Base-by-base conservation (phyloP, 1,140 invertebrate species). In the Hylaeus volcanicus region DNA sequence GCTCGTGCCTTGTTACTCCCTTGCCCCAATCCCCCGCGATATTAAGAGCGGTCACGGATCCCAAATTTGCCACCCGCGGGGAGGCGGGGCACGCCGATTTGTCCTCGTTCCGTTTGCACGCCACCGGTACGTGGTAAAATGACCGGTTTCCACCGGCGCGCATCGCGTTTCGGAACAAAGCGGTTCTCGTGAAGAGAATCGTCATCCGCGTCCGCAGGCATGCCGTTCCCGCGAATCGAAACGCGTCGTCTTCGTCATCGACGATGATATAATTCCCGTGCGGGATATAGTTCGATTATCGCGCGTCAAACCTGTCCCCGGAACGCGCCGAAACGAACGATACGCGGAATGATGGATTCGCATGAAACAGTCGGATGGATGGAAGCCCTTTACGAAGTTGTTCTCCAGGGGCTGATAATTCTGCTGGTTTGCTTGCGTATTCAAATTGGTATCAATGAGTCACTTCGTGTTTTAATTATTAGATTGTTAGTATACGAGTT, bases 31-130 rank as follows among this genome's bases (percentile, higher is more conserved):
- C 65, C 51, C 72, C 58, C 58, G 74, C 65, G 60, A 82, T 87
- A 88, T 88, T 86, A 88, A 83, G 73, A 88, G 76, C 80, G 84
- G 78, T 86, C 86, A 86, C 85, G 74, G 82, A 83, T 86, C 74
- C 84, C 82, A 71, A 88, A 88, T 88, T 88, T 82, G 80, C 79
- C 81, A 78, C 76, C 61, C 69, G 73, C 37, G 48, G 73, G 64
- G 61, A 69, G 65, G 74, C 71, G 81, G 70, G 72, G 66, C 64
- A 79, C 26, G 26, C 63, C 79, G 77, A 86, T 86, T 86, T 84
- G 85, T 84, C 85, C 80, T 86, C 85, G 82, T 84, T 75, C 81
- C 79, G 76, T 84, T 84, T 82, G 75, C 68, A 79, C 61, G 68
- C 51, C 69, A 77, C 69, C 68, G 61, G 70, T 82, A 79, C 76